Evolutionary conservation across 2,113 vertebrate genomes (phyloP).

Genomic region (Tetrao urogallus): DNA sequence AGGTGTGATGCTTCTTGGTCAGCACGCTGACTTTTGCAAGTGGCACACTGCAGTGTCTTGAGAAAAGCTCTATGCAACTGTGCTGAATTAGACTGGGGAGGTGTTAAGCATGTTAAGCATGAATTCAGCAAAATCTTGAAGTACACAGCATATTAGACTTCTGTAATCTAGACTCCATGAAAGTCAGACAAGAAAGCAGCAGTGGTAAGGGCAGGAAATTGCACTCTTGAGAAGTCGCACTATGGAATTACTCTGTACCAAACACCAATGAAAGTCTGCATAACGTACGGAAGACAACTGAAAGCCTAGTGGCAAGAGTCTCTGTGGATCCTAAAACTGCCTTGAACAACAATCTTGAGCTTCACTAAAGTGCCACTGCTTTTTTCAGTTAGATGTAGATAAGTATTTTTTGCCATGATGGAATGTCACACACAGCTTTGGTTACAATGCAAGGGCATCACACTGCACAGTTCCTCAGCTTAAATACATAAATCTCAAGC

Average conservation of each 20-base stretch:
- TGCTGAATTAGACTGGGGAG: background rate
- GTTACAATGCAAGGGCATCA: background rate
- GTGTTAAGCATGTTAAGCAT: fast-evolving
- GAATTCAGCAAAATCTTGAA: background rate
- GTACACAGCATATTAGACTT: background rate
- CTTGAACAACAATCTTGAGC: background rate
- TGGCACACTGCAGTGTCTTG: background rate
- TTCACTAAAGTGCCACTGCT: background rate
- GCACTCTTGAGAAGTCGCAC: background rate
- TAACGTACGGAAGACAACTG: background rate
- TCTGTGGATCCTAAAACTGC: background rate
- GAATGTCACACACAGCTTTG: background rate
- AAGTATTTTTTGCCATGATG: background rate
- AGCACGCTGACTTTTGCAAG: background rate
- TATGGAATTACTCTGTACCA: background rate
- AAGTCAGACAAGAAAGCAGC: background rate
- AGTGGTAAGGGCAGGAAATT: background rate
- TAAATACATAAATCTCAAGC: background rate
- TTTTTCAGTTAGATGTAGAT: background rate
- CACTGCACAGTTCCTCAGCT: background rate
- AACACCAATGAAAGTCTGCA: background rate
- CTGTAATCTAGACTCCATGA: background rate
- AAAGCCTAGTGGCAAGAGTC: background rate
- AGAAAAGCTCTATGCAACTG: background rate
- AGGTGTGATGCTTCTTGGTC: background rate